Base-by-base conservation (phyloP, 2,888 invertebrate genomes). In the Entomobrya proxima region DNA sequence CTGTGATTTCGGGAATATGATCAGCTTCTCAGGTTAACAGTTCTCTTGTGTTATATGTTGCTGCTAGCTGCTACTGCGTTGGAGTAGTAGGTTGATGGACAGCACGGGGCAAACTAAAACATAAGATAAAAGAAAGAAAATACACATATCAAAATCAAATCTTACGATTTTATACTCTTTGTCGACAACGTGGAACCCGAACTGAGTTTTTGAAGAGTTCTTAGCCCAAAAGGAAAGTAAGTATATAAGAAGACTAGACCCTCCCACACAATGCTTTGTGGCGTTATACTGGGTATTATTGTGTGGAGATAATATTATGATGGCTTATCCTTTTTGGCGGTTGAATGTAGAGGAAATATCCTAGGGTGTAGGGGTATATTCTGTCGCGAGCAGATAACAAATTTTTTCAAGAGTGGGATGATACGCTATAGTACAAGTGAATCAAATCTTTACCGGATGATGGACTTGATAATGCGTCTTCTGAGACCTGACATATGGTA, bases 101-200 rank as follows among this genome's bases (percentile, higher is more conserved):
- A 15, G 61, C 15, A n/a, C 15, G 61, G 61, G 61, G 61, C 61
- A 61, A 61, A 35, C 61, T 61, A 61, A 61, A 61, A 61, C 61
- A 61, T 30, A 11, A 61, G n/a, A 61, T 15, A 61, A 27, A n/a
- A 61, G n/a, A 61, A 32, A 30, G 58, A 11, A 58, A 30, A 32
- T 4, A n/a, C 55, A 61, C 30, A 61, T 61, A 21, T 11, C 35
- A 24, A 61, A 61, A 61, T 32, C 61, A 35, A 61, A 61, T 61
- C 35, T 18, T 21, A 32, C 15, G 30, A n/a, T 35, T 30, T 32
- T 32, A 30, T 27, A 5, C n/a, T 5, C 32, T n/a, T n/a, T n/a
- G 55, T 32, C 7, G 15, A 9, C 18, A 32, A 13, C 30, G 32
- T 61, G 2, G 32, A 9, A 61, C 32, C 32, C 4, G 27, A 55